These are phyloP conservation scores for Catocala fraxini DNA, from an alignment of 2,888 invertebrate species.

Conservation along the genomic window DNA sequence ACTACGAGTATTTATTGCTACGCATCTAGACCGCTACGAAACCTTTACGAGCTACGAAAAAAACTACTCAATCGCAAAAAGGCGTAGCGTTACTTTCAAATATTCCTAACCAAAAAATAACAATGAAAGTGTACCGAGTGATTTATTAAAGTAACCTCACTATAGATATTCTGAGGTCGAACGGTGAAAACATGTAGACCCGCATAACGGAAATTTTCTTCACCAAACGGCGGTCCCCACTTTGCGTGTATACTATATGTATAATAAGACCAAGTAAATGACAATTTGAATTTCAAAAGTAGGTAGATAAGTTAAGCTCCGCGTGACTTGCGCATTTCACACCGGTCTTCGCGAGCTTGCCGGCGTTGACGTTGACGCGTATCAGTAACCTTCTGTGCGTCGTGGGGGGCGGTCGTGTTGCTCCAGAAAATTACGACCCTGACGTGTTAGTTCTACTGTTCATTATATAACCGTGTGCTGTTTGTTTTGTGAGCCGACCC, in stretches of 20 bases:
- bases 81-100: constrained; percentile 15
- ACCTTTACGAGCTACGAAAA: constrained; percentile 35
- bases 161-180: constrained; percentile 47
- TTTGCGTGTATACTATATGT: constrained; percentile 66
- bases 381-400: constrained; percentile 70
- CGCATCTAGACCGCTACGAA: constrained; percentile 33
- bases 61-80: constrained; percentile 15
- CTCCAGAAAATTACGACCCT: constrained; percentile 48
- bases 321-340: constrained; percentile 86
- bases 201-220: constrained; percentile 62
- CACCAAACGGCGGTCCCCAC: constrained; percentile 55
- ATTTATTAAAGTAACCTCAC: constrained; percentile 53
- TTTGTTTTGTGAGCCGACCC: constrained; percentile 76
- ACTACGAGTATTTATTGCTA: constrained; percentile 23
- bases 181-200: constrained; percentile 57
- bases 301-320: constrained; percentile 77
- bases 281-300: constrained; percentile 80
- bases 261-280: constrained; percentile 74
- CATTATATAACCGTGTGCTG: constrained; percentile 81
- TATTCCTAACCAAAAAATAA: constrained; percentile 29
- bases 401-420: constrained; percentile 60
- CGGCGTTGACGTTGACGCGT: constrained; percentile 67
- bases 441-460: constrained; percentile 70
- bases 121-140: constrained; percentile 40
- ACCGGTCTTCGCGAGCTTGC: constrained; percentile 70